A percentile compares a stretch with the other conserved stretches of the same genome.
phyloP scores from a whole-genome alignment of 2,888 invertebrate species.

The Minunthozetes semirufus region DNA sequence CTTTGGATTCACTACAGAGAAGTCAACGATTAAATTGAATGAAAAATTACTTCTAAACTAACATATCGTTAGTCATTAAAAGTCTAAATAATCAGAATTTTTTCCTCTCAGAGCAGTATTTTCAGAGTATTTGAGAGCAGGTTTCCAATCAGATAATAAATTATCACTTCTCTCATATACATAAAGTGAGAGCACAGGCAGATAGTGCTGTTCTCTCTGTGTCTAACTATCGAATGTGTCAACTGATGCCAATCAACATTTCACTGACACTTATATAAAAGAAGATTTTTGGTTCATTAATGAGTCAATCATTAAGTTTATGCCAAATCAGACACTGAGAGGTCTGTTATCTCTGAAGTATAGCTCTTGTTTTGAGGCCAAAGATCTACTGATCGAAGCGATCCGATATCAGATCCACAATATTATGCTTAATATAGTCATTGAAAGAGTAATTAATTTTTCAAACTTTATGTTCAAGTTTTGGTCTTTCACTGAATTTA shows the following conservation, averaged over 20 bases:
- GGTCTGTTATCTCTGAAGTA: not conserved
- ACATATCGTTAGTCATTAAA: not conserved
- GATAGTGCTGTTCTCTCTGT: not conserved
- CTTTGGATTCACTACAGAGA: not conserved
- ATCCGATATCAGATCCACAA: not conserved
- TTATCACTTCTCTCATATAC: conserved; percentile 7
- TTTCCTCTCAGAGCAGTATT: not conserved
- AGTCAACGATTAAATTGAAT: not conserved
- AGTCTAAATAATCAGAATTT: not conserved
- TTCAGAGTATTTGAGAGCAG: conserved; percentile 1
- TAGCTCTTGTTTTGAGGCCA: too few relatives aligned
- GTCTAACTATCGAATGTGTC: not conserved
- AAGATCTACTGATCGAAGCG: too few relatives aligned
- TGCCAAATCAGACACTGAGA: conserved; percentile 1
- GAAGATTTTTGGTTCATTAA: not conserved
- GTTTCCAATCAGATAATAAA: conserved; percentile 28
- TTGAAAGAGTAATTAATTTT: not conserved
- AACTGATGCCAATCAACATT: conserved; percentile 19
- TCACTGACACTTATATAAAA: not conserved
- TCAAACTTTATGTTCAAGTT: not conserved
- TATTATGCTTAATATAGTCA: not conserved
- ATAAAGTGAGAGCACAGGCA: not conserved
- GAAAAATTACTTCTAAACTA: not conserved
- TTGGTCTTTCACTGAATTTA: not conserved
- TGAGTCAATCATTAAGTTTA: not conserved